These are phyloP conservation scores for Polyommatus iphigenia DNA, from an alignment of 2,888 invertebrate genomes.

Conservation along the genomic window DNA sequence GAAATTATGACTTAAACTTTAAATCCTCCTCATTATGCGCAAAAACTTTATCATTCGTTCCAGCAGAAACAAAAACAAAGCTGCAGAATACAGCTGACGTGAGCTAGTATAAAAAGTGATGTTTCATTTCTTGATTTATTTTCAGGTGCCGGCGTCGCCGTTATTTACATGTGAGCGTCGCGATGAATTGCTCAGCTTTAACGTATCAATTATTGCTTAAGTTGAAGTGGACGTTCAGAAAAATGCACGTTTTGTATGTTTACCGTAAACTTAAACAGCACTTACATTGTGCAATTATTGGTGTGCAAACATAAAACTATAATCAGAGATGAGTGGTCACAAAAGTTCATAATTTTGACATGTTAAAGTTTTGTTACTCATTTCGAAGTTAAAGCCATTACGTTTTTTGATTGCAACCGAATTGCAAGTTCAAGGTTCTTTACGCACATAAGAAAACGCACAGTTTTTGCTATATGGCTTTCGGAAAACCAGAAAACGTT, in stretches of 20 bases:
- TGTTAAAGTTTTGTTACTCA: too few relatives aligned
- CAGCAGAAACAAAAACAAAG: not conserved
- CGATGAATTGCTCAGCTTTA: slow-evolving; percentile 5
- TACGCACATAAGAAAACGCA: too few relatives aligned
- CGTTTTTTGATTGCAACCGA: too few relatives aligned
- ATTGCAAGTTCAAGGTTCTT: too few relatives aligned
- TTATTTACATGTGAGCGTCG: slow-evolving; percentile 13
- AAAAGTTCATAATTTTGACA: too few relatives aligned
- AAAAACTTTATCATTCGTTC: not conserved
- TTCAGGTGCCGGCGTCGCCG: not conserved
- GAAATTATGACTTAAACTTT: too few relatives aligned
- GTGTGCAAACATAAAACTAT: too few relatives aligned
- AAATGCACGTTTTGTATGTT: not conserved
- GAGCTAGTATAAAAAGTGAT: slow-evolving; percentile 8
- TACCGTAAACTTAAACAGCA: not conserved
- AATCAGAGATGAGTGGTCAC: too few relatives aligned
- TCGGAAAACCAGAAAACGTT: too few relatives aligned
- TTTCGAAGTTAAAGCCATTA: too few relatives aligned
- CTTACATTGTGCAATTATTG: too few relatives aligned
- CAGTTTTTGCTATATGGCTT: too few relatives aligned
- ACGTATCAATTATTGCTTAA: slow-evolving; percentile 19
- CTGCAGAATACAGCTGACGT: not conserved
- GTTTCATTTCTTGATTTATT: slow-evolving; percentile 10
- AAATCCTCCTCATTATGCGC: not conserved
- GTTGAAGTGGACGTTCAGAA: not conserved